Base-by-base conservation (phyloP, 2,113 vertebrate species). In the Pogona vitticeps region DNA sequence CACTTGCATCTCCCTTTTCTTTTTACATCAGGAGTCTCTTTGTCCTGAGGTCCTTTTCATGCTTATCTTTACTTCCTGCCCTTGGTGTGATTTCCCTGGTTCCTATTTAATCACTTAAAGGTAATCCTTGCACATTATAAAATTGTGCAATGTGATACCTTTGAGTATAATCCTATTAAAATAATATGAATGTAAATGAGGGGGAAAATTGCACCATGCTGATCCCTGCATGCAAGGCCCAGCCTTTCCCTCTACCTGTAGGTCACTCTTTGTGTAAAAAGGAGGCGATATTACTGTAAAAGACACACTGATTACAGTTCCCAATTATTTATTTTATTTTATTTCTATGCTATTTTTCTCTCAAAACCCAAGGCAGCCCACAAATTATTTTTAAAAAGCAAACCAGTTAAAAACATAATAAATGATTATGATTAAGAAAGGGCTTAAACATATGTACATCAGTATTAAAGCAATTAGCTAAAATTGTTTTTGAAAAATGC, bases 141-240 rank as follows among this genome's bases (percentile, higher is more conserved):
- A 77, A 82, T 31, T 9, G 26, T 71, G 84, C 67, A 33, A 81
- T 56, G 7, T 14, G 67, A 76, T 56, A 56, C 21, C n/a, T 76
- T 81, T 38, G 80, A 59, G 72, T 40, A 58, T 76, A 76, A 70
- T 76, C 36, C 72, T 87, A 36, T 77, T 77, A 77, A 70, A 76
- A 82, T 77, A 67, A 77, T 38, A 52, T 70, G 80, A n/a, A 82
- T 68, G 56, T 76, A 68, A 87, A 59, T 61, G 26, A 87, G 82
- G 73, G 13, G 76, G n/a, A 58, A 58, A 31, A 82, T 17, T 76
- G 61, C 12, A 10, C 71, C 38, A 46, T 52, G 56, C 36, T 40
- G 79, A 36, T 76, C 42, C 26, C 28, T 33, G 14, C 36, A 42
- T 71, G 52, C 3, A 4, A 73, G 58, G 28, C 2, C 68, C 42